Evolutionary conservation across 2,888 invertebrate species (phyloP).

Genomic region (Temnothorax ravouxi): DNA sequence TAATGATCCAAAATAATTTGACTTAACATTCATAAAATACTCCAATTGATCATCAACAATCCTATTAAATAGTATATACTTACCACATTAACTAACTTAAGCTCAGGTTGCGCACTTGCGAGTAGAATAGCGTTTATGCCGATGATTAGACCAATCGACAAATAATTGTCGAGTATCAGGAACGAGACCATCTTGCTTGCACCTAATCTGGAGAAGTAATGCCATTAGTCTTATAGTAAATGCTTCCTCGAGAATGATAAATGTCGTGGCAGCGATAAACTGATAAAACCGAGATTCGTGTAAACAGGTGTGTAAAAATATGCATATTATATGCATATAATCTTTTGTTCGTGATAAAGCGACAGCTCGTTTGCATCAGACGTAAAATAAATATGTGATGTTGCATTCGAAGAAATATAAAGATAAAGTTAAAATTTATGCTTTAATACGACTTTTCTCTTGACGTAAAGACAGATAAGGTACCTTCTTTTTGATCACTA

Average conservation of each 20-base stretch:
- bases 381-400: neutral
- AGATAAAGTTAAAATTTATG: neutral
- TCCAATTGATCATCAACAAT: neutral
- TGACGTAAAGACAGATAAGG: neutral
- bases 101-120: constrained; percentile 53
- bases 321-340: neutral
- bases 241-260: neutral
- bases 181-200: constrained; percentile 56
- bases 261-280: neutral
- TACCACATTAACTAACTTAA: constrained; percentile 75
- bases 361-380: neutral
- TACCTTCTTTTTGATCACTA: neutral
- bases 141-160: constrained; percentile 30
- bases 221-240: neutral
- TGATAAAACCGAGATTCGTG: constrained; percentile 1
- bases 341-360: constrained; percentile 14
- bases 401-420: neutral
- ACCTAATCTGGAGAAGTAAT: constrained; percentile 49
- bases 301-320: constrained; percentile 20
- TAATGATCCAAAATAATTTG: neutral
- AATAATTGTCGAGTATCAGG: neutral
- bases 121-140: constrained; percentile 38
- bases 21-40: neutral
- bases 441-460: neutral
- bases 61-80: constrained; percentile 47